Evolutionary conservation across 2,888 invertebrate genomes (phyloP).

Genomic region (Nymphalis polychloros): DNA sequence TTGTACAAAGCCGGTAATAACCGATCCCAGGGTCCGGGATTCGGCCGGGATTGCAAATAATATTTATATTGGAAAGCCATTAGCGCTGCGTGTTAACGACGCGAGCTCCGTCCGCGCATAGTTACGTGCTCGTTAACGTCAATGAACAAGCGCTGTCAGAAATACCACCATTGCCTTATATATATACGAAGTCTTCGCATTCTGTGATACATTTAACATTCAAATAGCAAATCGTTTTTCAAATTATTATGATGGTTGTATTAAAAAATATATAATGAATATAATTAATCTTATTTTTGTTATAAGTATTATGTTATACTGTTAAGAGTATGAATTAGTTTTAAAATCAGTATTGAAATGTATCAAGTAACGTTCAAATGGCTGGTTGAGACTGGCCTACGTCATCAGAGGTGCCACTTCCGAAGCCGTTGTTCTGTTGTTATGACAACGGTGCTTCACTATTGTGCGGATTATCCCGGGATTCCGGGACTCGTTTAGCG

Average conservation of each 20-base stretch:
- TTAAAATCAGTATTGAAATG: too few species aligned
- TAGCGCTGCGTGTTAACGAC: constrained; percentile 28
- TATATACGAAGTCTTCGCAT: too few species aligned
- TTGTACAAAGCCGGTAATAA: constrained; percentile 16
- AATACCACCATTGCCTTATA: background rate
- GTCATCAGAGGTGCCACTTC: background rate
- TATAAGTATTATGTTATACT: too few species aligned
- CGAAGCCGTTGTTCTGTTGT: background rate
- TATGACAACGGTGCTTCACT: constrained; percentile 17
- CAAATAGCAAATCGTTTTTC: too few species aligned
- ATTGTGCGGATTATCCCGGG: constrained; percentile 17
- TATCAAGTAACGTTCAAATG: too few species aligned
- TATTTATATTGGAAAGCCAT: constrained; percentile 32
- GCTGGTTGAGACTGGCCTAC: too few species aligned
- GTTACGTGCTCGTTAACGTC: constrained; percentile 8
- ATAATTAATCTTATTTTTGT: too few species aligned
- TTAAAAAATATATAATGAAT: too few species aligned
- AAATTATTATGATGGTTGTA: too few species aligned
- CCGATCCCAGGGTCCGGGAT: constrained; percentile 11
- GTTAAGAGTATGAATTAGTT: too few species aligned
- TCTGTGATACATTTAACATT: too few species aligned
- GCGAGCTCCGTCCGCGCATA: constrained; percentile 17
- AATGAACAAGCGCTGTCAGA: background rate
- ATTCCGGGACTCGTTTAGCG: constrained; percentile 17
- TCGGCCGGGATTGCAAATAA: constrained; percentile 19